Evolutionary conservation across 2,797 vertebrate species (phyloP), one percentile per base, ranked within the genome.

Genomic region (Pelochelys cantorii): DNA sequence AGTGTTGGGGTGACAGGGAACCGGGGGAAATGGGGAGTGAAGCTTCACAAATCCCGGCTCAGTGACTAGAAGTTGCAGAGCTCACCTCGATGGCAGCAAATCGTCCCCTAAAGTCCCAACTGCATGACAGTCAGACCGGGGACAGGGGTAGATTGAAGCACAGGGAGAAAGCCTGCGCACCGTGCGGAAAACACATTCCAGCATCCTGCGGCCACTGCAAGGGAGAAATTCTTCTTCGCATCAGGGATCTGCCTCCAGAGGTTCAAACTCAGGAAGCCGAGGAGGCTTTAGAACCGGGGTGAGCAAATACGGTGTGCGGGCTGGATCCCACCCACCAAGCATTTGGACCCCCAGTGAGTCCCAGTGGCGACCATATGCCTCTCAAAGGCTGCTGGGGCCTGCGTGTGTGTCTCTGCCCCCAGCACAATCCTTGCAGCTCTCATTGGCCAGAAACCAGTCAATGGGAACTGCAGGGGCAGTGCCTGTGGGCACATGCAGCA

Each of bases 101-200:
- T 79, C 22, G 34, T 9, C 13, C 14, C n/a, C 4, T 3, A 29
- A 37, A 34, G 42, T 48, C 42, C 42, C 42, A 48, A 48, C 42
- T 48, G 42, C 42, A 48, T 4, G 75, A 75, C 2, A 2, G 75
- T 59, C 79, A 4, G 3, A 3, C 17, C 1, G 29, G 59, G 77
- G 80, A 85, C 5, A 55, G 78, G 54, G 55, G 27, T 15, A n/a
- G 1, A 5, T 4, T 3, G 2, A 4, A 0, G 18, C n/a, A 54
- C 8, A 55, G 42, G 37, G 80, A 84, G 53, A 15, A 59, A 52
- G 7, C n/a, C 27, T 57, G 17, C 3, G 14, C 53, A 54, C 53
- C 14, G 13, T 11, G 42, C n/a, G 3, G 11, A 3, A 12, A 42
- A 77, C 0, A n/a, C 0, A 81, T 4, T 1, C 0, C 22, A 11